A percentile compares a stretch with the other conserved stretches of the same genome.
These are phyloP conservation scores for Diloba caeruleocephala DNA, from an alignment of 2,888 invertebrate species.

Conservation along the genomic window DNA sequence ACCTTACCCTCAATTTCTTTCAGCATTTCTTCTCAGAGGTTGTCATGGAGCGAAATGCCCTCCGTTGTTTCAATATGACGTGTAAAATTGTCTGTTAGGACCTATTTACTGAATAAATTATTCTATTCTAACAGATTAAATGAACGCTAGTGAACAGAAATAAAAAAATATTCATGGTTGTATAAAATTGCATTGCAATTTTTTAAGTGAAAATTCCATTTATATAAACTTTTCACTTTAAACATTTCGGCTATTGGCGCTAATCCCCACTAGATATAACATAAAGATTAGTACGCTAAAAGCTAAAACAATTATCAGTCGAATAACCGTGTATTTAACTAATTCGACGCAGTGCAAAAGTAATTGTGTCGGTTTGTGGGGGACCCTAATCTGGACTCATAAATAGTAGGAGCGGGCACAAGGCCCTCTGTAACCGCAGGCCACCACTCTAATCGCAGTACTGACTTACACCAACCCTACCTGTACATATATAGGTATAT, in stretches of 20 bases:
- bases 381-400: constrained; percentile 50
- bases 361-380: constrained; percentile 52
- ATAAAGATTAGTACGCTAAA: constrained; percentile 35
- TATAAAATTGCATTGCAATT: too few relatives aligned
- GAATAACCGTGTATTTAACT: constrained; percentile 41
- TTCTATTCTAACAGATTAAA: too few relatives aligned
- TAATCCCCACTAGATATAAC: constrained; percentile 24
- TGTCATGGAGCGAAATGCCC: too few relatives aligned
- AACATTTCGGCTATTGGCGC: constrained; percentile 8
- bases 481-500: constrained; percentile 10
- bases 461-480: constrained; percentile 11
- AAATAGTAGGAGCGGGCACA: constrained; percentile 43
- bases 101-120: too few relatives aligned
- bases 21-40: too few relatives aligned
- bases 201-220: too few relatives aligned
- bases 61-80: too few relatives aligned
- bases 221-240: constrained; percentile 1
- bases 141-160: too few relatives aligned
- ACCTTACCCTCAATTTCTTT: too few relatives aligned
- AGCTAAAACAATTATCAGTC: constrained; percentile 44
- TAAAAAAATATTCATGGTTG: too few relatives aligned
- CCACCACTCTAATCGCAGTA: constrained; percentile 16
- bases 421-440: constrained; percentile 37
- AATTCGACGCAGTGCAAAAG: constrained; percentile 48
- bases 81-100: too few relatives aligned